Base-by-base conservation (phyloP, 2,888 invertebrate species). In the Anthrax anthrax region DNA sequence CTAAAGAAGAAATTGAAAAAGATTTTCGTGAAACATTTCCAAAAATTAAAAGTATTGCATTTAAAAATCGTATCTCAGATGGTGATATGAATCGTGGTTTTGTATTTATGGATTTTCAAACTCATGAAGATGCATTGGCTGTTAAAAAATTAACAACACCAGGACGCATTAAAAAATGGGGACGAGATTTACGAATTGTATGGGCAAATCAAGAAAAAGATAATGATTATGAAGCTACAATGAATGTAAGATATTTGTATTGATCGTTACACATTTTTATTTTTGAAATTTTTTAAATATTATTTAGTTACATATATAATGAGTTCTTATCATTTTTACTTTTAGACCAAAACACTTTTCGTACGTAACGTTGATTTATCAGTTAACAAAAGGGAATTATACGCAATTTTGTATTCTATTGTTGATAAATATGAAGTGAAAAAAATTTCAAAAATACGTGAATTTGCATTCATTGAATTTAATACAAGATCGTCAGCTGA, bases 391-490 rank as follows among this genome's bases (percentile, higher is more conserved):
- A 51, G 56, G 2, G 58, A 58, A 37, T 51, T 62, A 2, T 55
- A 57, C 10, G 52, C 54, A 2, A 18, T 58, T 23, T 49, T 62
- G 13, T 54, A 52, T 2, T 44, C 55, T 13, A 49, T 53, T 42
- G 56, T 61, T 0, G 53, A 55, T 10, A 55, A 58, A 2, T 54
- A 56, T 1, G 50, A 54, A 4, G 53, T 62, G 16, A 48, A 55
- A 4, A 62, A 60, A 47, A 55, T 60, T 18, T 59, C 60, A 0
- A 57, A 58, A 47, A 56, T 57, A 2, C 52, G 59, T 2, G 59
- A 60, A 8, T 59, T 58, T 16, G 61, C 60, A 0, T 62, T 61
- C 46, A 55, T 61, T 16, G 60, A 61, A 42, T 61, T 62, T 36
- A 54, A 54, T 9, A 53, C 55, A 0, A 56, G 58, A 3, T 50